Percentiles rank a stretch among this genome's conserved stretches.
Conservation (phyloP, 1,140 invertebrate genomes). For the Trichonephila clavipes region DNA sequence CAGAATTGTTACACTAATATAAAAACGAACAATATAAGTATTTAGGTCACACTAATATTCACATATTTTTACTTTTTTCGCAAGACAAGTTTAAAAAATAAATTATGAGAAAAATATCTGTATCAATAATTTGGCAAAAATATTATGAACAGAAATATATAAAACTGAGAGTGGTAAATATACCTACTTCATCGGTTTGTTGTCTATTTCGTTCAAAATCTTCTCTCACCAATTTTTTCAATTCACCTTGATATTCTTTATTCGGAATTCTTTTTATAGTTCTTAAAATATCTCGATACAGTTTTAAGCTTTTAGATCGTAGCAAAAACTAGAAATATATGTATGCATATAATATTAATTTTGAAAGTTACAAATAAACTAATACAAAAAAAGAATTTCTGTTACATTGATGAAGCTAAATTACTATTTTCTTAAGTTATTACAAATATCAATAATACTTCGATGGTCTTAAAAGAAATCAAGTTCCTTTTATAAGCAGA, state of each 20-base stretch:
- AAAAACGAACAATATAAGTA: background rate
- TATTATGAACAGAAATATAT: background rate
- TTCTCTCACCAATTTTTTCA: constrained; percentile 34
- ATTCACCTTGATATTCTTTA: constrained; percentile 40
- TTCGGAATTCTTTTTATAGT: constrained; percentile 63
- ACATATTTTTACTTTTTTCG: background rate
- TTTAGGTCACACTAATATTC: too few species aligned
- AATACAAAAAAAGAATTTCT: too few species aligned
- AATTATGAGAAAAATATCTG: background rate
- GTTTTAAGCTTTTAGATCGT: constrained; percentile 47
- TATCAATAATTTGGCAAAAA: background rate
- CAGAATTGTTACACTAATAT: background rate
- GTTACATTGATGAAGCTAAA: too few species aligned
- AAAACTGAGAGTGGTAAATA: background rate
- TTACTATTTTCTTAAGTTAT: too few species aligned
- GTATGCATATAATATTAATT: too few species aligned
- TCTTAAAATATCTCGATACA: constrained; percentile 66
- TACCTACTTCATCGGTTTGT: constrained; percentile 37
- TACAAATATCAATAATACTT: too few species aligned
- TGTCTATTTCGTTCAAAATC: constrained; percentile 67
- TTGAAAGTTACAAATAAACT: too few species aligned
- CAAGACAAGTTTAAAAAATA: background rate
- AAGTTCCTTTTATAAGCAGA: too few species aligned
- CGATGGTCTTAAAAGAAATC: too few species aligned
- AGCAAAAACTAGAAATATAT: constrained; percentile 55